Conservation (phyloP, 2,113 vertebrate genomes). For the Oncorhynchus mykiss region DNA sequence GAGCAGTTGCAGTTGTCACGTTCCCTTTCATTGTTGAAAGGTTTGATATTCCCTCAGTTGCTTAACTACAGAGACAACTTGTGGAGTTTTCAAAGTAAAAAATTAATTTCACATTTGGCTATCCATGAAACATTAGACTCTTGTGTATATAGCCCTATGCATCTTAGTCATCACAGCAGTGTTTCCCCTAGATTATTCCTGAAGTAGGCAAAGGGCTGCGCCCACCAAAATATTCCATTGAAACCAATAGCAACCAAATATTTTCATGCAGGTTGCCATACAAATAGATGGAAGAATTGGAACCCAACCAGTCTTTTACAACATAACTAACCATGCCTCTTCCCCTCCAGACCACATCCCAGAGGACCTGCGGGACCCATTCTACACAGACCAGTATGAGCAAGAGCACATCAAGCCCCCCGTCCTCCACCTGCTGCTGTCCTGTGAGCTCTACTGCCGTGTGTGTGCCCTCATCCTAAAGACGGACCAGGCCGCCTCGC, state of each 20-base stretch:
- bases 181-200: background rate
- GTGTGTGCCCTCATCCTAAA: constrained; percentile 93
- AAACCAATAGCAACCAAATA: no score
- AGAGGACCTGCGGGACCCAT: constrained; percentile 91
- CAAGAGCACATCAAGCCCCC: constrained; percentile 98
- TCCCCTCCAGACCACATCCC: constrained; percentile 86
- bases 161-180: background rate
- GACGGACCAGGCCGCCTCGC: constrained; percentile 87
- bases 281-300: no score
- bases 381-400: constrained; percentile 96
- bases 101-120: no score
- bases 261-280: no score
- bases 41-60: background rate
- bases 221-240: no score
- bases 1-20: background rate
- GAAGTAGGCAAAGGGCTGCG: no score
- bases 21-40: constrained; percentile 20
- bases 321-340: background rate
- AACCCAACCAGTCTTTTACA: no score
- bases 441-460: constrained; percentile 92
- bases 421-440: constrained; percentile 87
- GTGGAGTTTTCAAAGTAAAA: no score
- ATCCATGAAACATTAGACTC: no score
- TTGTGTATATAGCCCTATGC: background rate
- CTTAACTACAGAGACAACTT: no score